Evolutionary conservation across 2,888 invertebrate species (phyloP).

Genomic region (Scaeva pyrastri): DNA sequence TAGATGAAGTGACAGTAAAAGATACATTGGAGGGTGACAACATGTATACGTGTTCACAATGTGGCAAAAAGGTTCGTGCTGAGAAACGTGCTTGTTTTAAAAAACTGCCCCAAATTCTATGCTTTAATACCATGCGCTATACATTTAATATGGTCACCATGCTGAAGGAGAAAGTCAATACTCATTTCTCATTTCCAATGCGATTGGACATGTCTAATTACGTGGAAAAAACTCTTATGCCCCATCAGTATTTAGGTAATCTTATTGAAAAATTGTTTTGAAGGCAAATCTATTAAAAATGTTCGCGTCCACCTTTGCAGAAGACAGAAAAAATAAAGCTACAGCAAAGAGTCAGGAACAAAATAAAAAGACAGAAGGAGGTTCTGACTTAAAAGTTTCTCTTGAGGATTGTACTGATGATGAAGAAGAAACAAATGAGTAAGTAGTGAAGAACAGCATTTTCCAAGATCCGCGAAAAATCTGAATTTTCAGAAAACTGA

Average conservation of each 20-base stretch:
- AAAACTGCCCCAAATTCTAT: slow-evolving; percentile 95
- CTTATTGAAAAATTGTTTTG: slow-evolving; percentile 27
- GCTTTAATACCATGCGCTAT: slow-evolving; percentile 98
- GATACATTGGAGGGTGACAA: slow-evolving; percentile 98
- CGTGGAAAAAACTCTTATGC: slow-evolving; percentile 96
- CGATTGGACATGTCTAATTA: slow-evolving; percentile 97
- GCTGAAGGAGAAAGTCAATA: slow-evolving; percentile 98
- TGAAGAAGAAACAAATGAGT: slow-evolving; percentile 91
- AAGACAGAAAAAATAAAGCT: slow-evolving; percentile 85
- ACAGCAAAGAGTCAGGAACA: slow-evolving; percentile 77
- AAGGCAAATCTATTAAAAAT: not conserved
- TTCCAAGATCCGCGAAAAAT: too few relatives aligned
- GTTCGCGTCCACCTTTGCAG: slow-evolving; percentile 80
- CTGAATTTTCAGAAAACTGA: too few relatives aligned
- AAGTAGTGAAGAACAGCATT: slow-evolving; percentile 80
- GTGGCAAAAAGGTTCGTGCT: slow-evolving; percentile 96
- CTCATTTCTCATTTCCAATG: slow-evolving; percentile 97
- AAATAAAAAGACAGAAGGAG: slow-evolving; percentile 74
- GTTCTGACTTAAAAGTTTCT: slow-evolving; percentile 48
- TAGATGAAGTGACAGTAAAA: slow-evolving; percentile 98
- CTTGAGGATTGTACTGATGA: slow-evolving; percentile 80
- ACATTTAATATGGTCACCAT: slow-evolving; percentile 99
- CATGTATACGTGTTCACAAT: slow-evolving; percentile 98
- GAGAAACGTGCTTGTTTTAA: slow-evolving; percentile 98
- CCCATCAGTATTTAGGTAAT: slow-evolving; percentile 92